Conservation (phyloP, 2,888 invertebrate species). For the Eilema depressum region DNA sequence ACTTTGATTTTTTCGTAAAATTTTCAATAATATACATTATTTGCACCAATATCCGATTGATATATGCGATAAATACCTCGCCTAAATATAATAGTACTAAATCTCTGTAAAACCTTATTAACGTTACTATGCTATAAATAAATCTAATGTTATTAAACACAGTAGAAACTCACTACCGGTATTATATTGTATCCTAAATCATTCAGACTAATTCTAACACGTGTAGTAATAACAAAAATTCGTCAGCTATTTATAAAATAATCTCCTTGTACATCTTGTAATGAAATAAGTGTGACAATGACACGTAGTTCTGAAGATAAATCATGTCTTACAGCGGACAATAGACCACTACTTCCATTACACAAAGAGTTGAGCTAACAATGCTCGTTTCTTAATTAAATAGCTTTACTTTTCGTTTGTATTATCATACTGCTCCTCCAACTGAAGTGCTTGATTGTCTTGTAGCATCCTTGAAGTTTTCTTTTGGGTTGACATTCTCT, state of each 20-base stretch:
- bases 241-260: background rate
- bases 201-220: too few relatives aligned
- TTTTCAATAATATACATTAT: too few relatives aligned
- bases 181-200: too few relatives aligned
- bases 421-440: slow-evolving; percentile 21
- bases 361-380: slow-evolving; percentile 47
- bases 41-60: too few relatives aligned
- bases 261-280: background rate
- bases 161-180: too few relatives aligned
- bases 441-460: slow-evolving; percentile 12
- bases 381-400: slow-evolving; percentile 48
- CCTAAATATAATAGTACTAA: too few relatives aligned
- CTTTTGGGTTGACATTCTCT: background rate
- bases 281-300: slow-evolving; percentile 17
- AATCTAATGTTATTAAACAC: too few relatives aligned
- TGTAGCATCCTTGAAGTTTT: slow-evolving; percentile 7
- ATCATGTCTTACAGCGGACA: slow-evolving; percentile 30
- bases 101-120: too few relatives aligned
- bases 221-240: background rate
- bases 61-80: too few relatives aligned
- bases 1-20: too few relatives aligned
- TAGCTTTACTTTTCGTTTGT: slow-evolving; percentile 32
- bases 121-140: too few relatives aligned
- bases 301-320: slow-evolving; percentile 35
- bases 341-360: slow-evolving; percentile 35